Evolutionary conservation across 1,140 invertebrate species (phyloP).

Genomic region (Aleiodes sp.): DNA sequence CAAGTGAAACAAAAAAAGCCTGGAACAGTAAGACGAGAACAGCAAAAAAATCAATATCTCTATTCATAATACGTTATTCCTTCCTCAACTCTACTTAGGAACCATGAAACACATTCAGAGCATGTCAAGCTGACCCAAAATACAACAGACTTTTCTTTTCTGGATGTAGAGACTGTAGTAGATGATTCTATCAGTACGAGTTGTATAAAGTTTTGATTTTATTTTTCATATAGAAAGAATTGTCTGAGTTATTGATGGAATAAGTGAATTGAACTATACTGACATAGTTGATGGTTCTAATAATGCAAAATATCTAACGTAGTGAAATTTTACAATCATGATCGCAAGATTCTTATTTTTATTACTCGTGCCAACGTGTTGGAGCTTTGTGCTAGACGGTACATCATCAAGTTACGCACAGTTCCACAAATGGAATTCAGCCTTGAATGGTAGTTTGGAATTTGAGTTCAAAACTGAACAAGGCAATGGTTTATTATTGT

Average conservation of each 20-base stretch:
- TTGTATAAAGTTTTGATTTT: not conserved
- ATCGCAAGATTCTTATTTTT: constrained; percentile 16
- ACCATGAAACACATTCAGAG: not conserved
- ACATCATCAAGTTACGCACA: constrained; percentile 87
- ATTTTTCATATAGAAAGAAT: not conserved
- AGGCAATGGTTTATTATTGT: constrained; percentile 87
- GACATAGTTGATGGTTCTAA: not conserved
- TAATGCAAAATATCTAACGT: too few species aligned
- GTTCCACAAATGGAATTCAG: constrained; percentile 89
- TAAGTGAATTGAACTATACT: constrained; percentile 44
- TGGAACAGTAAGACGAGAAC: not conserved
- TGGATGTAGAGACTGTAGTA: not conserved
- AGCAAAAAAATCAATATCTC: not conserved
- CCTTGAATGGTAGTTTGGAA: constrained; percentile 85
- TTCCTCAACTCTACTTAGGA: not conserved
- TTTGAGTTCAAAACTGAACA: constrained; percentile 93
- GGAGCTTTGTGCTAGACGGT: constrained; percentile 81
- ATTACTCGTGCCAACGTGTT: constrained; percentile 29
- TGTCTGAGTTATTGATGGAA: constrained; percentile 34
- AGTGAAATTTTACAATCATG: constrained; percentile 17
- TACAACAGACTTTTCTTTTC: not conserved
- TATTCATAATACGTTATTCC: not conserved
- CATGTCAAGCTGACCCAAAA: not conserved
- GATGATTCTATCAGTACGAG: not conserved
- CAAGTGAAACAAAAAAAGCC: not conserved